Percentiles rank a stretch among this genome's conserved stretches.
Evolutionary conservation across 2,888 invertebrate species (phyloP).

Genomic region (Papilio elwesi): DNA sequence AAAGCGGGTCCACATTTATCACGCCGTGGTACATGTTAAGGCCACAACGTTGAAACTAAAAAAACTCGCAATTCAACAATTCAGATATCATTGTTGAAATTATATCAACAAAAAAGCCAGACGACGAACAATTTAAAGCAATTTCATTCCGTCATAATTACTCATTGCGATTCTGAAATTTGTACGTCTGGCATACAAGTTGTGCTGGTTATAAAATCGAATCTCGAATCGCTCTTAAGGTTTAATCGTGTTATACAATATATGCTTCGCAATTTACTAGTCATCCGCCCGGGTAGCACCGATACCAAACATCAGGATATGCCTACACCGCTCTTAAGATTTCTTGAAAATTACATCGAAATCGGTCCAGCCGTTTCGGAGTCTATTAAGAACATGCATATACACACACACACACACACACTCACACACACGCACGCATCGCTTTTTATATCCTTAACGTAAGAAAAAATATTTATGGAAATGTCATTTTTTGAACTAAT

Average conservation of each 20-base stretch:
- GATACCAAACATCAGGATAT: no score
- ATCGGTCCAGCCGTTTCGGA: no score
- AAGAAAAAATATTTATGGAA: no score
- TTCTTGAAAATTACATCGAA: no score
- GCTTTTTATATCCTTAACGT: no score
- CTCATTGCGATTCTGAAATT: conserved; percentile 24
- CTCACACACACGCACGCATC: no score
- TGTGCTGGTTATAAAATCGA: not conserved
- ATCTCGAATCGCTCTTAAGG: not conserved
- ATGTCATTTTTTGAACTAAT: no score
- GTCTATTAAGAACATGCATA: no score
- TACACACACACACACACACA: no score
- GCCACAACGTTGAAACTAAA: conserved; percentile 24
- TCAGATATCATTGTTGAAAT: conserved; percentile 40
- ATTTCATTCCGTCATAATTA: conserved; percentile 33
- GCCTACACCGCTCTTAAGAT: no score
- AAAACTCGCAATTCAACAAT: conserved; percentile 33
- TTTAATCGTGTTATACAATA: not conserved
- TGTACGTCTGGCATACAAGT: conserved; percentile 19
- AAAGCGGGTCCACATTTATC: conserved; percentile 27
- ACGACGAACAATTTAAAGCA: conserved; percentile 36
- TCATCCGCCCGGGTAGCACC: no score
- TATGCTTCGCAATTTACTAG: no score
- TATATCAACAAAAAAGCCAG: conserved; percentile 36
- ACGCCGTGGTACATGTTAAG: conserved; percentile 35